phyloP scores from a whole-genome alignment of 2,113 vertebrate species.

The Etia nguti region DNA sequence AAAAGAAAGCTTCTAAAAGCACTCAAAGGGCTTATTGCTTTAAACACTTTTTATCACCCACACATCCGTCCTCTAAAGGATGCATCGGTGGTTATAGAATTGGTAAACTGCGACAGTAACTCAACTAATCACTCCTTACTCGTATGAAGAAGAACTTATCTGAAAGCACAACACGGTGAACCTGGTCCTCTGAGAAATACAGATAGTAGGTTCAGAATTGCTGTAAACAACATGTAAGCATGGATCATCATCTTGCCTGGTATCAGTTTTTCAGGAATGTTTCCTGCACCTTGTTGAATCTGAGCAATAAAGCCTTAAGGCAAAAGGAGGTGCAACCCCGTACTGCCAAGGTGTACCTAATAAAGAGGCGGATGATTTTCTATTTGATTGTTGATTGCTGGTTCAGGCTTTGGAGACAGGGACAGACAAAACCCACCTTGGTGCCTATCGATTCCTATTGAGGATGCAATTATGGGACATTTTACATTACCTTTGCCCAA shows the following conservation, averaged over 20 bases:
- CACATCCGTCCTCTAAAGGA: neutral
- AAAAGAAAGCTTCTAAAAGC: neutral
- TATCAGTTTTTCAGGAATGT: neutral
- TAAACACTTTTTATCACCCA: too few species aligned
- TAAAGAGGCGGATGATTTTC: neutral
- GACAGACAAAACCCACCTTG: neutral
- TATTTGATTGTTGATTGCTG: neutral
- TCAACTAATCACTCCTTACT: neutral
- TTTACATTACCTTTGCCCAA: neutral
- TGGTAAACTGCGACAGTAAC: neutral
- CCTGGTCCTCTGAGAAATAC: neutral
- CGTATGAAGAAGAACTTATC: neutral
- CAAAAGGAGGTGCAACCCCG: neutral
- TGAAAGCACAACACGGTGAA: neutral
- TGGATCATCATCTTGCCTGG: neutral
- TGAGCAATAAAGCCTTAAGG: neutral
- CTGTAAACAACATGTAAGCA: neutral
- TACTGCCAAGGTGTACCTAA: neutral
- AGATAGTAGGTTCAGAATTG: neutral
- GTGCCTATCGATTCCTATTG: neutral
- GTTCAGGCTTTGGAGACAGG: neutral
- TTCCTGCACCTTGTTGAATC: neutral
- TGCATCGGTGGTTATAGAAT: neutral
- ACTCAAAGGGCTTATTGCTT: too few species aligned
- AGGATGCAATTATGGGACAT: neutral